Percentiles rank a stretch among this genome's conserved stretches.
Conservation (phyloP, 64 coral and sea anemone genomes). For the Pocillopora verrucosa region DNA sequence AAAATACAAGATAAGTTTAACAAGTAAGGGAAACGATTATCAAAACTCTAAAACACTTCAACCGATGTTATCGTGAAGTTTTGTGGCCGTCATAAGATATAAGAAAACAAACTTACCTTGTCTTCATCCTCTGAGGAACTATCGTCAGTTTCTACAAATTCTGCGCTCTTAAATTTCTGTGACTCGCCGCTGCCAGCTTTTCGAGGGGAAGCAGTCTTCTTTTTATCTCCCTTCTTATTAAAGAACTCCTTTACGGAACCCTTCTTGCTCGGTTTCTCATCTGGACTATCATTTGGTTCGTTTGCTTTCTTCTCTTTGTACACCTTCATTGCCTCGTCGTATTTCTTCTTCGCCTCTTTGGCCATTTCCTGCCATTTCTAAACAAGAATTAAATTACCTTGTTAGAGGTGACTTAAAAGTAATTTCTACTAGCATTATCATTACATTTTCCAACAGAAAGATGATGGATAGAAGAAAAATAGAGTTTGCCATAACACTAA, state of each 20-base stretch:
- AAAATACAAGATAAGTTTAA: too few species aligned
- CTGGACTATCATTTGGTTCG: constrained; percentile 9
- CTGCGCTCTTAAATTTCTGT: constrained; percentile 92
- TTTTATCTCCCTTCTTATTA: constrained; percentile 39
- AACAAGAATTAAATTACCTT: background rate
- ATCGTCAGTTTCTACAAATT: constrained; percentile 84
- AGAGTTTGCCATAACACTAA: too few species aligned
- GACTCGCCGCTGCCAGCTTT: constrained; percentile 76
- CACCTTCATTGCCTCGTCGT: constrained; percentile 72
- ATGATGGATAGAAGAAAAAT: too few species aligned
- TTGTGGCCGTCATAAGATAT: background rate
- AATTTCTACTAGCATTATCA: too few species aligned
- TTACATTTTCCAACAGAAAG: too few species aligned
- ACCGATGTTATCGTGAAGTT: background rate
- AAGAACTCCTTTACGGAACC: constrained; percentile 54
- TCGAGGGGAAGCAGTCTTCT: constrained; percentile 68
- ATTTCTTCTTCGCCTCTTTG: constrained; percentile 70
- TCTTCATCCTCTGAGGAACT: constrained; percentile 74
- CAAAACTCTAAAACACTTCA: too few species aligned
- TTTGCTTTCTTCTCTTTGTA: constrained; percentile 57
- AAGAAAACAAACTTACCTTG: background rate
- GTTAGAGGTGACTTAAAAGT: background rate
- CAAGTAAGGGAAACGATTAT: too few species aligned
- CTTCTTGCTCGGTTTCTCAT: constrained; percentile 53
- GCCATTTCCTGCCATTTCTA: constrained; percentile 90